Evolutionary conservation across 2,888 invertebrate genomes (phyloP).

Genomic region (Hedychridium roseum): DNA sequence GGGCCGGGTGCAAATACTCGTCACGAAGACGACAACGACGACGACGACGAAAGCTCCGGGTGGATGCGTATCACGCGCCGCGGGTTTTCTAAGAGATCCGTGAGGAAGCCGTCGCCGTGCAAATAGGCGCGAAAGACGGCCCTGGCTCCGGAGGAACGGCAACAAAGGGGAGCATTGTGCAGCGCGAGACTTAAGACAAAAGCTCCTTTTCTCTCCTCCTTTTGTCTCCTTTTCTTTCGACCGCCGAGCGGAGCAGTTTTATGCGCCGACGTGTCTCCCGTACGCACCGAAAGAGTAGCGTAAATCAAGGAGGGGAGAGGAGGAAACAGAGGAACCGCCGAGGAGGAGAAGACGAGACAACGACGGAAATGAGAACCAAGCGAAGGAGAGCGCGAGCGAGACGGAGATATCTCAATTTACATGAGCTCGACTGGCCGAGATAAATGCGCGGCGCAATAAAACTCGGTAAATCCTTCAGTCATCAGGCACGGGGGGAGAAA

Average conservation of each 20-base stretch:
- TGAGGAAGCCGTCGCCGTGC: constrained; percentile 16
- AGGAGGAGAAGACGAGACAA: no score
- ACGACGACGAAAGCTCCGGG: no score
- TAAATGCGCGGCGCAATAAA: constrained; percentile 50
- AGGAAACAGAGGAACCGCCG: no score
- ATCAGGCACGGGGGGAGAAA: constrained; percentile 39
- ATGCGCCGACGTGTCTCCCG: no score
- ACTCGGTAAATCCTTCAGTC: constrained; percentile 56
- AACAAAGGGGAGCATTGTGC: constrained; percentile 43
- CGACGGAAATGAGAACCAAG: no score
- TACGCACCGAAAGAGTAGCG: background rate
- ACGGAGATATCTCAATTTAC: constrained; percentile 49
- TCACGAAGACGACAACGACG: no score
- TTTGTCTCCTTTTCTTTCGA: constrained; percentile 16
- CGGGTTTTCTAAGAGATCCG: constrained; percentile 7
- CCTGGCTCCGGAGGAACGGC: no score
- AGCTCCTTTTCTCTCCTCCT: constrained; percentile 28
- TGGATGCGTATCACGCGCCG: constrained; percentile 5
- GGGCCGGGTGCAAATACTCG: no score
- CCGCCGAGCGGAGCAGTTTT: no score
- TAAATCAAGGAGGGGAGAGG: no score
- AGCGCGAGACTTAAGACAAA: constrained; percentile 41
- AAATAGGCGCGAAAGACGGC: constrained; percentile 14
- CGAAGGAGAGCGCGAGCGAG: constrained; percentile 29
- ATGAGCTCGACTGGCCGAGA: constrained; percentile 43